Conservation (phyloP, 2,113 vertebrate genomes). For the Pangasianodon gigas region DNA sequence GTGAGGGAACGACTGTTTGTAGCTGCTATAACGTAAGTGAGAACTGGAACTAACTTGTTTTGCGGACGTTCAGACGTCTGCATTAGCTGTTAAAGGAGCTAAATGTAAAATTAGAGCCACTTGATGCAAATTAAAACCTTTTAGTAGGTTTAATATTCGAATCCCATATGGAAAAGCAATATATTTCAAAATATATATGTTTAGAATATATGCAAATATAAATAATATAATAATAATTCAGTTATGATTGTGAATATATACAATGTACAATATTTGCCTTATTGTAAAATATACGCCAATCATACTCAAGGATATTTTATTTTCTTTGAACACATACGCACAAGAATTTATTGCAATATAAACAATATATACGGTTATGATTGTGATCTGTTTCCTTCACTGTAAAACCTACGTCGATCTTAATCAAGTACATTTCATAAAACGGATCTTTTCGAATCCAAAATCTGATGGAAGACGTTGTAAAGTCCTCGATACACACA, state of each 20-base stretch:
- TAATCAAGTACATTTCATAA: not conserved
- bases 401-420: not conserved
- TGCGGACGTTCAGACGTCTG: not conserved
- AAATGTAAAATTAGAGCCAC: slow-evolving; percentile 6
- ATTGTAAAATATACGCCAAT: not conserved
- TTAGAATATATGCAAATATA: too few relatives aligned
- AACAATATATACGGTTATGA: not conserved
- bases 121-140: not conserved
- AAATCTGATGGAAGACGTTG: not conserved
- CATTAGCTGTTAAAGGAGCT: not conserved
- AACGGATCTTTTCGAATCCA: not conserved
- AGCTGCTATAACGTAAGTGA: not conserved
- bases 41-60: not conserved
- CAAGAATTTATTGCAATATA: not conserved
- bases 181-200: not conserved
- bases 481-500: not conserved
- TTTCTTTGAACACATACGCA: not conserved
- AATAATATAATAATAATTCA: too few relatives aligned
- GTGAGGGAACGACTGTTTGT: not conserved
- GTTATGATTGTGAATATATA: too few relatives aligned
- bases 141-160: not conserved
- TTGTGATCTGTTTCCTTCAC: not conserved
- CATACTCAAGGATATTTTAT: not conserved
- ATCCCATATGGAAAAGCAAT: not conserved
- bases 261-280: too few relatives aligned